Conservation (phyloP, 2,113 vertebrate genomes). For the Sminthopsis crassicaudata region DNA sequence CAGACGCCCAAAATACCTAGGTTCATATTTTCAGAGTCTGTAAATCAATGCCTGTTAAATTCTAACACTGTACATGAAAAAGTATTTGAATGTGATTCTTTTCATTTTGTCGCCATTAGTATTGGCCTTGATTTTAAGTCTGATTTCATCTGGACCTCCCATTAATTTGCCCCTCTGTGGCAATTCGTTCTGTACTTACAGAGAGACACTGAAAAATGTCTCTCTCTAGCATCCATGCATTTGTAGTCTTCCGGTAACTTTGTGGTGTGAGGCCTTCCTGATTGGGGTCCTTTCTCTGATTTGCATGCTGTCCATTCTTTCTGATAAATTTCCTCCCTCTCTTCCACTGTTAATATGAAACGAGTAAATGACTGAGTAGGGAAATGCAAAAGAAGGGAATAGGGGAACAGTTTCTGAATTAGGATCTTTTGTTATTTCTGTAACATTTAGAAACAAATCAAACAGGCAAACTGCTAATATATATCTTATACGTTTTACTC, state of each 20-base stretch:
- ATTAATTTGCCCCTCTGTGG: conserved; percentile 44
- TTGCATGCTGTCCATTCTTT: conserved; percentile 71
- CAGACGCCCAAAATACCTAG: background rate
- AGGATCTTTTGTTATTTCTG: conserved; percentile 40
- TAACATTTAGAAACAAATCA: background rate
- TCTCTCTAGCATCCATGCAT: background rate
- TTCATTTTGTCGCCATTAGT: conserved; percentile 10
- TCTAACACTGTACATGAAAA: background rate
- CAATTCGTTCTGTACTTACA: conserved; percentile 24
- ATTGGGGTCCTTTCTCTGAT: conserved; percentile 61
- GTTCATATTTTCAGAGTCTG: background rate
- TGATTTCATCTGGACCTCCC: conserved; percentile 45
- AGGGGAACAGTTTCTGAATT: conserved; percentile 46
- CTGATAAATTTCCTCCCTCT: conserved; percentile 53
- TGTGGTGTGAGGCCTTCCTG: conserved; percentile 53
- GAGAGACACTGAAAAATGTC: conserved; percentile 21
- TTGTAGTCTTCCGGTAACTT: conserved; percentile 58
- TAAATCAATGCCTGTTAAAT: background rate
- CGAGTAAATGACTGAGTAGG: conserved; percentile 68
- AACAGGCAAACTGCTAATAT: conserved; percentile 36
- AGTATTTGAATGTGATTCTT: conserved; percentile 44
- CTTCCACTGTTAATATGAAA: conserved; percentile 69
- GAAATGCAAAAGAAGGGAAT: background rate
- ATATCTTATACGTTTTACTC: conserved; percentile 57
- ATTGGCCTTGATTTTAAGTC: conserved; percentile 50